phyloP scores from a whole-genome alignment of 2,888 invertebrate species.

The Agriopis marginaria region DNA sequence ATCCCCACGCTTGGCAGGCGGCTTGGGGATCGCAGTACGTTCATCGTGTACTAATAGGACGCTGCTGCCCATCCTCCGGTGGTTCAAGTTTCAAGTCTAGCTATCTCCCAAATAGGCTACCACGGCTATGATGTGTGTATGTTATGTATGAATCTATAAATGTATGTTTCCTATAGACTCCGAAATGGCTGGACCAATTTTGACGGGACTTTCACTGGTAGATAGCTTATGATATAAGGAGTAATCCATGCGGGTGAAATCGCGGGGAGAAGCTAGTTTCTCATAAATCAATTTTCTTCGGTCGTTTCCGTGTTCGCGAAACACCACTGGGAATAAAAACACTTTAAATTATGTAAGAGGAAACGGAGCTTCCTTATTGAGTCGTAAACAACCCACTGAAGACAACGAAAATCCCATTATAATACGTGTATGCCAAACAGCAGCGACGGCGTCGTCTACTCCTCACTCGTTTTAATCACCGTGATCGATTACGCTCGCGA shows the following conservation, averaged over 20 bases:
- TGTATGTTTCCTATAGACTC: background rate
- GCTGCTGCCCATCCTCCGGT: too few species aligned
- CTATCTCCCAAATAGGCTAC: too few species aligned
- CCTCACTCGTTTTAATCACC: constrained; percentile 53
- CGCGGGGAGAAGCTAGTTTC: background rate
- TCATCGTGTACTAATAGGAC: too few species aligned
- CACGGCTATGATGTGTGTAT: too few species aligned
- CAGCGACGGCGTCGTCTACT: constrained; percentile 48
- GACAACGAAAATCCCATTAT: constrained; percentile 25
- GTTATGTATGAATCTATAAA: too few species aligned
- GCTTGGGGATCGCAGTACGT: too few species aligned
- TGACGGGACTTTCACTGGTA: too few species aligned
- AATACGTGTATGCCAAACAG: constrained; percentile 41
- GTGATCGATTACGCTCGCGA: constrained; percentile 66
- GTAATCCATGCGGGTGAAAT: too few species aligned
- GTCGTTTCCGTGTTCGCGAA: constrained; percentile 23
- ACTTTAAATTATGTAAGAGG: constrained; percentile 21
- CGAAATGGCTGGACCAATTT: too few species aligned
- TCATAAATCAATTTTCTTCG: constrained; percentile 16
- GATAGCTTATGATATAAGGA: too few species aligned
- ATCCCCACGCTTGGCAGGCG: too few species aligned
- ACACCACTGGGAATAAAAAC: constrained; percentile 20
- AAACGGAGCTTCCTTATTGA: constrained; percentile 18
- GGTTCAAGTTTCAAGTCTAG: too few species aligned
- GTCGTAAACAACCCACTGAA: constrained; percentile 25